Evolutionary conservation across 2,113 vertebrate genomes (phyloP).

Genomic region (Eulemur rufifrons): DNA sequence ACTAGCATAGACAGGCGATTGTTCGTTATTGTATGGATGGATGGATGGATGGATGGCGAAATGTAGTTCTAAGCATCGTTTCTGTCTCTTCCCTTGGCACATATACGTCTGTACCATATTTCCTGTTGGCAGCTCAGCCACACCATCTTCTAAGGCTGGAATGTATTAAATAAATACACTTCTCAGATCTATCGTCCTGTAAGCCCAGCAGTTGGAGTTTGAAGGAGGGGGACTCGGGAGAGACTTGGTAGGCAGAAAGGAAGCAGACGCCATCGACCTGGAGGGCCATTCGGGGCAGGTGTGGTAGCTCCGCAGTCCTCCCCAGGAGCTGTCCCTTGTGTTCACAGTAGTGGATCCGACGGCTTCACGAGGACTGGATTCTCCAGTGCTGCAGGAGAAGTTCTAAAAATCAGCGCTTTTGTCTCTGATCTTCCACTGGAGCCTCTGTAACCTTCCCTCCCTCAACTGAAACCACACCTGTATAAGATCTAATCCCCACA

Average conservation of each 20-base stretch:
- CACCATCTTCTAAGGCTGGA: neutral
- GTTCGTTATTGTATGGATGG: too few relatives aligned
- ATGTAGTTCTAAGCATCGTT: neutral
- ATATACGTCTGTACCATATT: too few relatives aligned
- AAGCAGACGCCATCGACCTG: neutral
- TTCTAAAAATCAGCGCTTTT: neutral
- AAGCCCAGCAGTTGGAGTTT: neutral
- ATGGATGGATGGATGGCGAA: neutral
- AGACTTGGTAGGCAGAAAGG: neutral
- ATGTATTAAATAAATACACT: too few relatives aligned
- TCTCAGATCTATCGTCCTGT: neutral
- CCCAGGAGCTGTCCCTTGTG: neutral
- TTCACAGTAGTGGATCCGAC: accelerated
- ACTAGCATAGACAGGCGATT: neutral
- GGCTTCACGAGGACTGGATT: neutral
- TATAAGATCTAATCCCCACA: neutral
- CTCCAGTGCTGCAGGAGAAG: too few relatives aligned
- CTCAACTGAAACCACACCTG: too few relatives aligned
- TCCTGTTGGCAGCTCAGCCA: neutral
- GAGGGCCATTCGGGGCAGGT: neutral
- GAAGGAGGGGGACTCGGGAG: neutral
- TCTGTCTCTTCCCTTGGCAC: neutral
- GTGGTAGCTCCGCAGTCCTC: accelerated
- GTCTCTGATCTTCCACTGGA: neutral
- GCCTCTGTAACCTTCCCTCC: neutral